Evolutionary conservation across 2,797 vertebrate genomes (phyloP).

Genomic region (Serranus cabrilla): DNA sequence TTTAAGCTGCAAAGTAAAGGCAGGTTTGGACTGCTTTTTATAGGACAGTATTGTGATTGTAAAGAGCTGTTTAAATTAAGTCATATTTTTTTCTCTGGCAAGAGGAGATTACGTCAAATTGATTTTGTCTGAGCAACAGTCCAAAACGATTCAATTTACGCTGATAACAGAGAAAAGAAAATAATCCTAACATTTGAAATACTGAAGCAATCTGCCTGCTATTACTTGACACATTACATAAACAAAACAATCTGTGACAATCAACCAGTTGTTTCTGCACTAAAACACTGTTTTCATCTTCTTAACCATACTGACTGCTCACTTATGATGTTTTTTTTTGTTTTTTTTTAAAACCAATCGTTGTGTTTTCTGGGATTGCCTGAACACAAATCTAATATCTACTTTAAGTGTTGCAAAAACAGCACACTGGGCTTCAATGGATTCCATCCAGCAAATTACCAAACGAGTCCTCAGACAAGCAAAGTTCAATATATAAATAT

Average conservation of each 20-base stretch:
- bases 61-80: neutral
- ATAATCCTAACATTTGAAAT: neutral
- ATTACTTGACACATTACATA: neutral
- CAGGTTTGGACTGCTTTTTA: neutral
- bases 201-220: neutral
- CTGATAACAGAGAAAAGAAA: neutral
- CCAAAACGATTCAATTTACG: neutral
- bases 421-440: too few species aligned
- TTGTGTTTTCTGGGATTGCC: too few species aligned
- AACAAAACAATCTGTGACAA: neutral
- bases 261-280: neutral
- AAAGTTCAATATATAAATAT: too few species aligned
- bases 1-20: conserved; percentile 8
- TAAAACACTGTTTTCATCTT: neutral
- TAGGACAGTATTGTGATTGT: neutral
- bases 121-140: neutral
- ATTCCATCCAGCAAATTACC: too few species aligned
- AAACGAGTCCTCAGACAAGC: too few species aligned
- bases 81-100: neutral
- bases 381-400: too few species aligned
- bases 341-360: too few species aligned
- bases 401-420: too few species aligned
- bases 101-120: neutral
- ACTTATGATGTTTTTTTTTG: neutral
- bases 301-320: neutral